A percentile compares a stretch with the other conserved stretches of the same genome.
These are phyloP conservation scores for Coreius guichenoti DNA, from an alignment of 2,797 vertebrate genomes.

Conservation along the genomic window DNA sequence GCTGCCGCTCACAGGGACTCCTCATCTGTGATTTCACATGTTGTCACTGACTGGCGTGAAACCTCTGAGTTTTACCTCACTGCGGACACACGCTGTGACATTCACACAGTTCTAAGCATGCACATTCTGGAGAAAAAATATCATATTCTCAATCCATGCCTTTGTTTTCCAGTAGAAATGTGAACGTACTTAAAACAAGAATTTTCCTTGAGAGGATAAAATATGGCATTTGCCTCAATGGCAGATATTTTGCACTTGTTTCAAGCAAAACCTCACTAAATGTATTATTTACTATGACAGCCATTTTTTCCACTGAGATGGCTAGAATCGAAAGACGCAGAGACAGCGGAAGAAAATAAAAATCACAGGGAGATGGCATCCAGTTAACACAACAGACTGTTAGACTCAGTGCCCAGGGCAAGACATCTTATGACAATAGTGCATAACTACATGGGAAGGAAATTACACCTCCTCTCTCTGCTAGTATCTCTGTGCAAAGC, in stretches of 20 bases:
- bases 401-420: not conserved
- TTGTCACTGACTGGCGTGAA: slow-evolving; percentile 28
- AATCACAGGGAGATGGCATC: slow-evolving; percentile 8
- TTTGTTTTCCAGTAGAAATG: slow-evolving; percentile 4
- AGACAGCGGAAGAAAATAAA: not conserved
- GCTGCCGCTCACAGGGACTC: slow-evolving; percentile 39
- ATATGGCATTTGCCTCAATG: not conserved
- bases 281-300: slow-evolving; percentile 8
- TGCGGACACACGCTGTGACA: slow-evolving; percentile 1
- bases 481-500: slow-evolving; percentile 2
- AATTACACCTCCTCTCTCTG: slow-evolving; percentile 18
- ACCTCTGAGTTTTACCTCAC: slow-evolving; percentile 1
- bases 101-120: not conserved
- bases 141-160: not conserved
- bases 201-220: not conserved
- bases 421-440: slow-evolving; percentile 28
- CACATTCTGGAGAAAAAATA: not conserved
- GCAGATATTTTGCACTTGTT: not conserved
- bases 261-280: slow-evolving; percentile 1
- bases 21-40: slow-evolving; percentile 43
- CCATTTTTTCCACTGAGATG: not conserved
- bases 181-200: not conserved
- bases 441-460: slow-evolving; percentile 21
- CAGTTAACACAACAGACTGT: slow-evolving; percentile 10
- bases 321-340: not conserved